A percentile compares a stretch with the other conserved stretches of the same genome.
Conservation (phyloP, 1,140 invertebrate genomes). For the Elymnias hypermnestra region DNA sequence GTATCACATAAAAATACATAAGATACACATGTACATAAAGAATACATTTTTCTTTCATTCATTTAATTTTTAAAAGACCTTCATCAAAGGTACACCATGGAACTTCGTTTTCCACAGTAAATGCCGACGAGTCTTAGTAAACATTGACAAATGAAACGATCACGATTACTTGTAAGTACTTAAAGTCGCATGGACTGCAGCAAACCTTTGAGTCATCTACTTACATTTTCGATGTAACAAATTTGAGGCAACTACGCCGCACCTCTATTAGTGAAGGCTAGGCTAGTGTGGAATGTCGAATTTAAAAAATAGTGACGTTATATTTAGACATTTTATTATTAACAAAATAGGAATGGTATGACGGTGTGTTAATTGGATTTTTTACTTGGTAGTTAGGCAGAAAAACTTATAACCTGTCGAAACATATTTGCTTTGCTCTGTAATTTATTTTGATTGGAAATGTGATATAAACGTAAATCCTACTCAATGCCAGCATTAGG, state of each 20-base stretch:
- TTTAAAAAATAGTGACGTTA: conserved; percentile 10
- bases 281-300: conserved; percentile 11
- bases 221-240: conserved; percentile 6
- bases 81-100: too few species aligned
- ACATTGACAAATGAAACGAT: neutral
- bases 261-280: conserved; percentile 13
- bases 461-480: too few species aligned
- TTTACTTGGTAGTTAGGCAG: neutral
- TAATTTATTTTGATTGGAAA: too few species aligned
- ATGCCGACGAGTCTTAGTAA: too few species aligned
- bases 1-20: too few species aligned
- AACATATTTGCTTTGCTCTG: too few species aligned
- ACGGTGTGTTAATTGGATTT: neutral
- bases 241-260: conserved; percentile 16
- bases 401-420: too few species aligned
- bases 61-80: too few species aligned
- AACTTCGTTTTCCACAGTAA: too few species aligned
- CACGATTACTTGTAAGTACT: neutral
- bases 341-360: neutral
- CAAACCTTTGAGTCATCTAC: conserved; percentile 11
- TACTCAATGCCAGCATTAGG: too few species aligned
- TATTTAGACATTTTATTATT: neutral
- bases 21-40: too few species aligned
- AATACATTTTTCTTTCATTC: too few species aligned
- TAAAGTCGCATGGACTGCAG: neutral